Conservation (phyloP, 2,888 invertebrate genomes). For the Euplexia lucipara region DNA sequence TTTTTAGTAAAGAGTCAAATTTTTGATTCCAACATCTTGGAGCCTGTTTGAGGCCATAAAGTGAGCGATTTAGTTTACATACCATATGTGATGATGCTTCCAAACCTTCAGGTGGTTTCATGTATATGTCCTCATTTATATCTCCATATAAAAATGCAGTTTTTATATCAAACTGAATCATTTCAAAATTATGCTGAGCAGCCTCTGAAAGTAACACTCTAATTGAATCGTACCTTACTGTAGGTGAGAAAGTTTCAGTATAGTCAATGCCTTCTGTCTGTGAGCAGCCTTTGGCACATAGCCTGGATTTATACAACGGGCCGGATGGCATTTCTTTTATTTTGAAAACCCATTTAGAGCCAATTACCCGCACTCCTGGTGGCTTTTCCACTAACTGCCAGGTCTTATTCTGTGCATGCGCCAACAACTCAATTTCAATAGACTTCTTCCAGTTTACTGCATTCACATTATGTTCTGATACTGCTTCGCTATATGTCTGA, state of each 20-base stretch:
- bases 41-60: neutral
- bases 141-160: too few species aligned
- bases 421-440: neutral
- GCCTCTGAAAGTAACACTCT: neutral
- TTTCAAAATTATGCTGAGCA: too few species aligned
- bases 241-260: too few species aligned
- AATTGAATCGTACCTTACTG: too few species aligned
- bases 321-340: constrained; percentile 8
- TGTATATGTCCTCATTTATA: too few species aligned
- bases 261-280: too few species aligned
- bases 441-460: neutral
- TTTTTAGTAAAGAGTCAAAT: neutral
- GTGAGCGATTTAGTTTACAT: neutral
- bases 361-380: constrained; percentile 12
- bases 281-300: constrained; percentile 5
- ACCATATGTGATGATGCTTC: neutral
- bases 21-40: neutral
- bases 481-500: neutral
- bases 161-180: too few species aligned
- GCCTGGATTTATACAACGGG: neutral
- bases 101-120: constrained; percentile 8
- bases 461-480: neutral
- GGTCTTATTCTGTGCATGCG: constrained; percentile 1
- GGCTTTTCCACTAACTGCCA: constrained; percentile 12
- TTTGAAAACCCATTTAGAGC: constrained; percentile 13